Evolutionary conservation across 2,888 invertebrate genomes (phyloP).

Genomic region (Sthenelais limicola): DNA sequence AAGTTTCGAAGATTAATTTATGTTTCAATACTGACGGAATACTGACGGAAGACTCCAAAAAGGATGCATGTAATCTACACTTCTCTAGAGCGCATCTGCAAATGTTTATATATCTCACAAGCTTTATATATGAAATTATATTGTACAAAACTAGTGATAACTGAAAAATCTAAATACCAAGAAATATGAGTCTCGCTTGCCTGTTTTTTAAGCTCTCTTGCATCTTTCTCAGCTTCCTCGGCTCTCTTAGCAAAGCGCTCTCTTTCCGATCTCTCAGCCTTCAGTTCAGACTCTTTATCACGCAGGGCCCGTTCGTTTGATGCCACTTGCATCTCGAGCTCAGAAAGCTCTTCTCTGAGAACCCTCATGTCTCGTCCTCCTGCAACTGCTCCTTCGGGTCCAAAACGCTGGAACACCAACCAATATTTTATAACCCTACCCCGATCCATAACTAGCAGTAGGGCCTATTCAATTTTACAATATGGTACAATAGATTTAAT

Average conservation of each 20-base stretch:
- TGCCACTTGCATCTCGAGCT: constrained; percentile 65
- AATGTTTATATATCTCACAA: no score
- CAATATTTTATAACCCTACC: no score
- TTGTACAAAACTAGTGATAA: no score
- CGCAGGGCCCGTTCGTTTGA: constrained; percentile 61
- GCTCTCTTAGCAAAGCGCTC: constrained; percentile 61
- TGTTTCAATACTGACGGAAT: neutral
- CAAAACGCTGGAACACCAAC: constrained; percentile 45
- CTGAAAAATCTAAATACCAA: no score
- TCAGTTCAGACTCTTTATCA: constrained; percentile 64
- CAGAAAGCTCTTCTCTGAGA: constrained; percentile 63
- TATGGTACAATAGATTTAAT: no score
- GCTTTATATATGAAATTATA: no score
- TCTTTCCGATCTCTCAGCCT: constrained; percentile 57
- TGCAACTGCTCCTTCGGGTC: constrained; percentile 32
- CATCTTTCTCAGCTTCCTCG: constrained; percentile 65
- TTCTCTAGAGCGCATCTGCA: no score
- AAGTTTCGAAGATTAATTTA: neutral
- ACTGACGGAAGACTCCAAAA: no score
- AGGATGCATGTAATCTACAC: no score
- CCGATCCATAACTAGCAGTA: no score
- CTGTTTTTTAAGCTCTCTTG: constrained; percentile 64
- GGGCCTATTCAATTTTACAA: no score
- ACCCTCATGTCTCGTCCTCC: constrained; percentile 41
- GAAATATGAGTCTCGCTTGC: no score